Percentiles rank a stretch among this genome's conserved stretches.
phyloP scores from a whole-genome alignment of 2,797 vertebrate genomes.

The Tauraco hartlaubi region DNA sequence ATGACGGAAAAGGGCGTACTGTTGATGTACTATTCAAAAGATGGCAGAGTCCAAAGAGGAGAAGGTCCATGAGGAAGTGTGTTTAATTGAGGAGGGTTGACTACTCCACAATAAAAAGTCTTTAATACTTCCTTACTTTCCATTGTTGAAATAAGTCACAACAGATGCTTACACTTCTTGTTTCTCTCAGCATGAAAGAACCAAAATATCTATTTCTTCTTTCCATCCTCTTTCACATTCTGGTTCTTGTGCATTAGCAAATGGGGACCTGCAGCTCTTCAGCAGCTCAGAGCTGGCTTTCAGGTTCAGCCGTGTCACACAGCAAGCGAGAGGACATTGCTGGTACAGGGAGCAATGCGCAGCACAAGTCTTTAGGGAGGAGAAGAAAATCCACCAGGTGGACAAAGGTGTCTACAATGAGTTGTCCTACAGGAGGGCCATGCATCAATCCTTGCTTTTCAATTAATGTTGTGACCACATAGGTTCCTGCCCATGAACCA shows the following conservation, averaged over 20 bases:
- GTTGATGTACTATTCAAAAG: conserved; percentile 28
- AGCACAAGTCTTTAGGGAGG: neutral
- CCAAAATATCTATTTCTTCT: neutral
- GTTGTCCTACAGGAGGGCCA: neutral
- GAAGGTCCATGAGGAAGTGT: neutral
- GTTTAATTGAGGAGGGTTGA: conserved; percentile 22
- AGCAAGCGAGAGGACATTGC: neutral
- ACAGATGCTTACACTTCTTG: neutral
- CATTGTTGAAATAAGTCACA: conserved; percentile 4
- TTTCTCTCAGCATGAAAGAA: neutral
- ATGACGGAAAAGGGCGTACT: neutral
- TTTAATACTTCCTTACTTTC: neutral
- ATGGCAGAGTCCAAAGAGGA: neutral
- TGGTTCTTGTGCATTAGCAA: neutral
- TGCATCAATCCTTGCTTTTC: fast-evolving
- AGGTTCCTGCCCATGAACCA: neutral
- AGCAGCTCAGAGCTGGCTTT: neutral
- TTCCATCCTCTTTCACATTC: neutral
- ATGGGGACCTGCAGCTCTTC: neutral
- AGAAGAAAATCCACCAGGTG: neutral
- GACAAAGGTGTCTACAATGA: neutral
- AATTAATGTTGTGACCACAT: neutral
- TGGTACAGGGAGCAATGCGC: neutral
- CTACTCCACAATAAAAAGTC: neutral
- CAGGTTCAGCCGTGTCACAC: neutral